Evolutionary conservation across 1,140 invertebrate species (phyloP).

Genomic region (Euglossa dilemma): DNA sequence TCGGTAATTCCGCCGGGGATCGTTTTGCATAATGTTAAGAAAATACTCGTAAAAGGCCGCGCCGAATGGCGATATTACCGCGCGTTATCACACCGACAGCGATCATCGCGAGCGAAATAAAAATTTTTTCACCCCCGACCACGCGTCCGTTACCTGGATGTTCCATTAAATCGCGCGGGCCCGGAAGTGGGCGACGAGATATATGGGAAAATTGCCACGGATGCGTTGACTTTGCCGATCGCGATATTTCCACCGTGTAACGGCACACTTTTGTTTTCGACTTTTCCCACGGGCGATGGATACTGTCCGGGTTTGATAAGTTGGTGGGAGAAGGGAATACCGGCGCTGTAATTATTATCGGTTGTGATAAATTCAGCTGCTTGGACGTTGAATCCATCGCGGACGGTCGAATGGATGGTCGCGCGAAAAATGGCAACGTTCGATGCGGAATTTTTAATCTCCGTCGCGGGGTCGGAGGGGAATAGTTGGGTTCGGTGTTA

Average conservation of each 20-base stretch:
- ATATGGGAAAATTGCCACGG: not conserved
- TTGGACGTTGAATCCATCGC: no score
- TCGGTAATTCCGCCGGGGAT: slow-evolving; percentile 66
- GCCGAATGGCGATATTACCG: slow-evolving; percentile 28
- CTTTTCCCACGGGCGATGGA: no score
- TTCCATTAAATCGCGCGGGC: not conserved
- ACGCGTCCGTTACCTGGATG: not conserved
- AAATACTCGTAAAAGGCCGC: slow-evolving; percentile 59
- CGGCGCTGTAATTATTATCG: no score
- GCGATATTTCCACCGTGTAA: not conserved
- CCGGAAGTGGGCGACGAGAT: not conserved
- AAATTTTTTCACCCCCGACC: not conserved
- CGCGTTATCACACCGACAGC: slow-evolving; percentile 38
- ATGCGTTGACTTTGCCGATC: not conserved
- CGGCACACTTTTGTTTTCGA: no score
- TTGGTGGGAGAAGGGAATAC: no score
- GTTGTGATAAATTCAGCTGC: no score
- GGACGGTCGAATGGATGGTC: no score
- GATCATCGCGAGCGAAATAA: not conserved
- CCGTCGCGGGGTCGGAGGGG: no score
- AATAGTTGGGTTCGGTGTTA: no score
- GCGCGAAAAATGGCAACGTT: no score
- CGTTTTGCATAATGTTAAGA: slow-evolving; percentile 71
- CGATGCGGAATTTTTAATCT: no score
- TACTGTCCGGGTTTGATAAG: no score